Evolutionary conservation across 2,113 vertebrate genomes (phyloP).

Genomic region (human): GRCh38 chr7:120576501-120577000

Average conservation of each 20-base stretch:
- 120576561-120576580: not conserved
- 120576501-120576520: not conserved
- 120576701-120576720: not conserved
- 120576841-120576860: slow-evolving; percentile 52
- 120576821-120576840: slow-evolving; percentile 71
- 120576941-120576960: no score
- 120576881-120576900: no score
- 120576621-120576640: not conserved
- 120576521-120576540: not conserved
- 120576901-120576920: no score
- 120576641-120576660: not conserved
- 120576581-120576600: not conserved
- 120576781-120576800: not conserved
- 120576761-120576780: not conserved
- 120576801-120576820: not conserved
- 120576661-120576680: not conserved
- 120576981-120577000: no score
- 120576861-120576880: no score
- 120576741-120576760: not conserved
- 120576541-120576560: not conserved
- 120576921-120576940: no score
- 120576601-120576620: not conserved
- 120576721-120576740: not conserved
- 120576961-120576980: no score
- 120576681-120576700: not conserved